phyloP scores from a whole-genome alignment of 2,797 vertebrate genomes.

The Pangasius sanitwongsei region DNA sequence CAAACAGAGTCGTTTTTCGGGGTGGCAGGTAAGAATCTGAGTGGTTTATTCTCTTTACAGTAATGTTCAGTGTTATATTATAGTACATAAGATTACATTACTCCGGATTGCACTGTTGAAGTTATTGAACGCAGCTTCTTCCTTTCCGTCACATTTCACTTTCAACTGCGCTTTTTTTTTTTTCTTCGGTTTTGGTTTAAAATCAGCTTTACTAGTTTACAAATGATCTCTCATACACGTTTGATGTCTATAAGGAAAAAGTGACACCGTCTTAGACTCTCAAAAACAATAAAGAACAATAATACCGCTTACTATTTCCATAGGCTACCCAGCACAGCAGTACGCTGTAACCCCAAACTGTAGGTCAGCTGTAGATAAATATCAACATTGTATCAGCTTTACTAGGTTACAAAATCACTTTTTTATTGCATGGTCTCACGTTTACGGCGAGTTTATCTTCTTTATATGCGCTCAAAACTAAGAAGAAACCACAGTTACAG shows the following conservation, averaged over 20 bases:
- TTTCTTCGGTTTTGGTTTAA: too few relatives aligned
- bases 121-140: slow-evolving; percentile 49
- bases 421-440: not conserved
- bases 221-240: not conserved
- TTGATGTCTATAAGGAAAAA: not conserved
- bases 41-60: slow-evolving; percentile 53
- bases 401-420: not conserved
- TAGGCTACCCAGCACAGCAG: not conserved
- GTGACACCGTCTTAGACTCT: too few relatives aligned
- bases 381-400: slow-evolving; percentile 6
- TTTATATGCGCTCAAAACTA: not conserved
- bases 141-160: not conserved
- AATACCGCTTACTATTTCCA: not conserved
- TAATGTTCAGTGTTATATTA: slow-evolving; percentile 1
- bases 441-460: too few relatives aligned
- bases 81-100: not conserved
- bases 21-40: slow-evolving; percentile 83
- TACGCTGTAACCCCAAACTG: not conserved
- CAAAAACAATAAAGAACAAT: not conserved
- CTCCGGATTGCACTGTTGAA: slow-evolving; percentile 37
- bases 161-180: not conserved
- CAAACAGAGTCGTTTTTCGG: slow-evolving; percentile 54
- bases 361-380: not conserved
- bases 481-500: not conserved
- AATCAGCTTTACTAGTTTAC: not conserved